phyloP scores from a whole-genome alignment of 2,797 vertebrate species.

The Dryobates pubescens region DNA sequence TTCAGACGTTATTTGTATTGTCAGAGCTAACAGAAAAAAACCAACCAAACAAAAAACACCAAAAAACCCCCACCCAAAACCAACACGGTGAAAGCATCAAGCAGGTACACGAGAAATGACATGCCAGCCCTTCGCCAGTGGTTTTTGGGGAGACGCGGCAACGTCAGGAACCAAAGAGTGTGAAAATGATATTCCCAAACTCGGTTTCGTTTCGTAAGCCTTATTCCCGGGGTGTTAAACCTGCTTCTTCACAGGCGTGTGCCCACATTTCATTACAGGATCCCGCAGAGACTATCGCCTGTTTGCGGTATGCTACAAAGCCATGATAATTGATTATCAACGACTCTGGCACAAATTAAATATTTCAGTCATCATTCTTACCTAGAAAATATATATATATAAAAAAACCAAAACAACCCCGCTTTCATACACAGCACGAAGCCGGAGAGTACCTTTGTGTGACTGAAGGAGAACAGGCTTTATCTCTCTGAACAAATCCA shows the following conservation, averaged over 20 bases:
- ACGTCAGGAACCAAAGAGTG: fast-evolving
- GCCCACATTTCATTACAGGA: not conserved
- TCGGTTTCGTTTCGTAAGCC: not conserved
- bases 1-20: not conserved
- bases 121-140: not conserved
- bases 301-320: not conserved
- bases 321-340: not conserved
- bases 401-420: not conserved
- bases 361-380: not conserved
- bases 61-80: too few relatives aligned
- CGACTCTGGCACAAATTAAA: not conserved
- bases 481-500: not conserved
- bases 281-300: not conserved
- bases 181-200: too few relatives aligned
- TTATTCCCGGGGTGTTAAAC: too few relatives aligned
- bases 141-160: too few relatives aligned
- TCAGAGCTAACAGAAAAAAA: not conserved
- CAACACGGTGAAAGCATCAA: not conserved
- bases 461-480: not conserved
- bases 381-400: not conserved
- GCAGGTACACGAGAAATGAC: not conserved
- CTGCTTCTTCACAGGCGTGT: not conserved
- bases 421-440: not conserved
- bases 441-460: not conserved
- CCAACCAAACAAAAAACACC: too few relatives aligned